These are phyloP conservation scores for Deilephila porcellus DNA, from an alignment of 2,888 invertebrate genomes.

Conservation along the genomic window DNA sequence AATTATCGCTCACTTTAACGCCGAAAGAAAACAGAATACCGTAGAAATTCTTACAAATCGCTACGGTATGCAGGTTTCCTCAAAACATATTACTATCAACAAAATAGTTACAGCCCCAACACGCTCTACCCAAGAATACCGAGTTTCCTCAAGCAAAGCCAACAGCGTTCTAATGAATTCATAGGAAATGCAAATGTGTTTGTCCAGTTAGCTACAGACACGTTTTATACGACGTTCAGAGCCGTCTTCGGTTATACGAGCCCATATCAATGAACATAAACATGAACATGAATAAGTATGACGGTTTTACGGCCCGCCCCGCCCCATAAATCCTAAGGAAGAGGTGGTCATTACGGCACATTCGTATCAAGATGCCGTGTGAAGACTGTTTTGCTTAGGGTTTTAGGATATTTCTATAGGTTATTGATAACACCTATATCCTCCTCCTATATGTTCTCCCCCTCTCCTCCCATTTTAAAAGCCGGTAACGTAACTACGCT, in stretches of 20 bases:
- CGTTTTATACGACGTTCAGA: constrained; percentile 51
- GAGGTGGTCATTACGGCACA: constrained; percentile 58
- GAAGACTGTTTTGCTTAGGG: constrained; percentile 5
- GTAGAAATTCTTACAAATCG: no score
- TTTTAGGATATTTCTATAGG: background rate
- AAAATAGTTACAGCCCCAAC: no score
- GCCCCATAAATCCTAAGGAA: constrained; percentile 59
- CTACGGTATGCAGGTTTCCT: no score
- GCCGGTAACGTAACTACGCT: no score
- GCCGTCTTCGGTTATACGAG: constrained; percentile 55
- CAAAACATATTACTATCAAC: no score
- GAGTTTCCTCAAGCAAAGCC: background rate
- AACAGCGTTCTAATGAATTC: constrained; percentile 26
- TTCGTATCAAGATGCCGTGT: constrained; percentile 24
- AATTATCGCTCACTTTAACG: no score
- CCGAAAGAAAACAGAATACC: no score
- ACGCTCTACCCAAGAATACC: background rate
- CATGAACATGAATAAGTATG: constrained; percentile 72
- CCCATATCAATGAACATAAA: constrained; percentile 72
- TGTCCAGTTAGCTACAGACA: constrained; percentile 46
- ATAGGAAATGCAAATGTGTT: constrained; percentile 38
- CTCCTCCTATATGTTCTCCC: no score
- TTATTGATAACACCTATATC: background rate
- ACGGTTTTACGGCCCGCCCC: constrained; percentile 62
- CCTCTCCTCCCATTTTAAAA: no score